Evolutionary conservation across 2,113 vertebrate species (phyloP).

Genomic region (Onychostruthus taczanowskii): DNA sequence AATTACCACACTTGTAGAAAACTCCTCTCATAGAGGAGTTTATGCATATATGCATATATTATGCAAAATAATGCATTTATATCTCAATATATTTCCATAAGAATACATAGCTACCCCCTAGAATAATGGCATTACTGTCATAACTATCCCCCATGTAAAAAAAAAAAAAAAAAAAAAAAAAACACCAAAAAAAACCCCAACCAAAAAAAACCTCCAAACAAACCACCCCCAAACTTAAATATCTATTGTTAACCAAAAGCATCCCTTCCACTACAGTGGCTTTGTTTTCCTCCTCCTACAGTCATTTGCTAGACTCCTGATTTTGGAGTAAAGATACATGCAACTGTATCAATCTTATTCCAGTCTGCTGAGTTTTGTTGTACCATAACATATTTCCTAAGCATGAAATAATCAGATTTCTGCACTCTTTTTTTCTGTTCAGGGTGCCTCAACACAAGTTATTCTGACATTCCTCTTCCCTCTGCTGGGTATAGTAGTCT

Average conservation of each 20-base stretch:
- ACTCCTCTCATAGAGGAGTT: neutral
- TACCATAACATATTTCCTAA: neutral
- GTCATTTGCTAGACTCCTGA: neutral
- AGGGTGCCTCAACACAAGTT: neutral
- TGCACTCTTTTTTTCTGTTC: neutral
- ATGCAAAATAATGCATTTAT: neutral
- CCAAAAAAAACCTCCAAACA: neutral
- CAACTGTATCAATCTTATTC: neutral
- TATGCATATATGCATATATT: no score
- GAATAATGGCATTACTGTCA: neutral
- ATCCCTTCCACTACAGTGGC: neutral
- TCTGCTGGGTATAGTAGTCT: neutral
- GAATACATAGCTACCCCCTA: neutral
- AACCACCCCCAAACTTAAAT: rapidly evolving
- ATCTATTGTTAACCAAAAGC: neutral
- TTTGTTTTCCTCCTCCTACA: neutral
- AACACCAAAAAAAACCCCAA: neutral
- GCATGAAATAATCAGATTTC: neutral
- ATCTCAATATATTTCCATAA: neutral
- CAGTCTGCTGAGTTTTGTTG: neutral
- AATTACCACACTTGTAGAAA: neutral
- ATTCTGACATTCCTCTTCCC: neutral
- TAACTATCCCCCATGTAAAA: neutral
- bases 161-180: neutral
- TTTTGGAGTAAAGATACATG: neutral